Conservation (phyloP, 2,888 invertebrate species). For the Xylota sylvarum region DNA sequence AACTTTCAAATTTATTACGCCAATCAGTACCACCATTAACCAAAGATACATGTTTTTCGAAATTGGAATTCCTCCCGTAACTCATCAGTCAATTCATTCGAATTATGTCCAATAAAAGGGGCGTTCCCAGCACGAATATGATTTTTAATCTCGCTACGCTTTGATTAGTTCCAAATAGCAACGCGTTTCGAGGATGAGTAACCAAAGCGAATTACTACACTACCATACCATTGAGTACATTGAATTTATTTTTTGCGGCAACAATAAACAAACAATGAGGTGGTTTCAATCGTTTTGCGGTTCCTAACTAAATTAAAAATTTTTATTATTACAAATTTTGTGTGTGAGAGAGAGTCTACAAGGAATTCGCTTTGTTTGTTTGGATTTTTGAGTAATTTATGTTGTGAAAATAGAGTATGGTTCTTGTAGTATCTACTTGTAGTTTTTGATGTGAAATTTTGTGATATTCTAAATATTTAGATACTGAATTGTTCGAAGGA, state of each 20-base stretch:
- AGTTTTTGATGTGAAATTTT: background rate
- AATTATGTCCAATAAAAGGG: constrained; percentile 21
- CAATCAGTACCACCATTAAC: constrained; percentile 33
- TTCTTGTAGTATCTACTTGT: background rate
- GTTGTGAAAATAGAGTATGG: constrained; percentile 44
- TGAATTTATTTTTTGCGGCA: constrained; percentile 45
- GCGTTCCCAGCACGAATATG: constrained; percentile 19
- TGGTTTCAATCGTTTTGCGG: constrained; percentile 61
- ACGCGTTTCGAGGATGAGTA: constrained; percentile 20
- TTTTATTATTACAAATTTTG: constrained; percentile 31
- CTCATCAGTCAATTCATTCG: constrained; percentile 52
- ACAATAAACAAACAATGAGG: constrained; percentile 57
- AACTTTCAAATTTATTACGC: constrained; percentile 18
- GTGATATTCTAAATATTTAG: constrained; percentile 3
- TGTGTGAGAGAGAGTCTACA: too few species aligned
- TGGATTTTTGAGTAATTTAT: constrained; percentile 7
- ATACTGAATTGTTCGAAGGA: background rate
- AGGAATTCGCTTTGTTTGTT: constrained; percentile 24
- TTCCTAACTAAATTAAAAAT: constrained; percentile 63
- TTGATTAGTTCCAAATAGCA: constrained; percentile 55
- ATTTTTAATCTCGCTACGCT: constrained; percentile 52
- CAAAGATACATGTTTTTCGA: background rate
- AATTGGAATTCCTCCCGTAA: constrained; percentile 30
- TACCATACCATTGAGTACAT: constrained; percentile 9
- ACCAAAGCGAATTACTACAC: constrained; percentile 56